A percentile compares a stretch with the other conserved stretches of the same genome.
Conservation (phyloP, 2,888 invertebrate species). For the Rhimphoctona megacephalus region DNA sequence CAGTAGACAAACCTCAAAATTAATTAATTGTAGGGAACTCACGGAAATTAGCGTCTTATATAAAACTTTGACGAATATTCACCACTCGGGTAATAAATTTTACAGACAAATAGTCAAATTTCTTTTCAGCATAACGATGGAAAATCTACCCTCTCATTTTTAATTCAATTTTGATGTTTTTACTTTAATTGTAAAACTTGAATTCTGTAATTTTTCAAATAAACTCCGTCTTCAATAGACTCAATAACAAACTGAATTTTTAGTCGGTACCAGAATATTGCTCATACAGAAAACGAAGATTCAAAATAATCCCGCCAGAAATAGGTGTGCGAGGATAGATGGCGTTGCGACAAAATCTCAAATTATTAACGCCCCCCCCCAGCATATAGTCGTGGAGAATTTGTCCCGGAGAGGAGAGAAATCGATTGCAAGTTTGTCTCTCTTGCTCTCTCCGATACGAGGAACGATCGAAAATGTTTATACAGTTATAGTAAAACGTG, state of each 20-base stretch:
- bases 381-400: conserved; percentile 39
- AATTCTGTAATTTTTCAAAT: not conserved
- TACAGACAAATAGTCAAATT: not conserved
- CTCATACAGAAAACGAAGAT: not conserved
- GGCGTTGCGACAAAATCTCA: conserved; percentile 48
- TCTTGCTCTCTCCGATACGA: conserved; percentile 47
- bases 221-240: not conserved
- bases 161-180: not conserved
- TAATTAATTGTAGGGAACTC: no score
- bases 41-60: not conserved
- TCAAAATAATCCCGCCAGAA: conserved; percentile 61
- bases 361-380: conserved; percentile 65
- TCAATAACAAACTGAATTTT: not conserved
- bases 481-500: conserved; percentile 5
- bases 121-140: not conserved
- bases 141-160: not conserved
- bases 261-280: no score
- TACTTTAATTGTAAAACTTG: not conserved
- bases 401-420: conserved; percentile 49
- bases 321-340: not conserved
- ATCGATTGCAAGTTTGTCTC: conserved; percentile 62
- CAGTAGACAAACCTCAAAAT: no score
- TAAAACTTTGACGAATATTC: not conserved
- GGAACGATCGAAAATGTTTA: conserved; percentile 57
- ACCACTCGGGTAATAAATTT: not conserved